Conservation (phyloP, 2,888 invertebrate species). For the Stenoptilia bipunctidactyla region DNA sequence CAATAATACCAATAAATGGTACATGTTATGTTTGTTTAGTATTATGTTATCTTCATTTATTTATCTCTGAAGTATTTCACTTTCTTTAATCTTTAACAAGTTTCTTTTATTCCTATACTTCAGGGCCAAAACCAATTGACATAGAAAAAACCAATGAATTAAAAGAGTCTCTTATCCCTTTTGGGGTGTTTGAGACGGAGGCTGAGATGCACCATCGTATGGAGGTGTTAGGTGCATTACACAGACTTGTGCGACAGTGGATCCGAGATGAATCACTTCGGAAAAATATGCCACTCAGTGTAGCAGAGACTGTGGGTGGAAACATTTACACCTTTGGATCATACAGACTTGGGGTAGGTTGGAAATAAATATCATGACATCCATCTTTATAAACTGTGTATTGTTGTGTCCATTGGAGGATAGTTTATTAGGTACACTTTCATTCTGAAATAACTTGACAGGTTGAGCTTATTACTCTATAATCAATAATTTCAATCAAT, state of each 20-base stretch:
- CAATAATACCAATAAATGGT: no score
- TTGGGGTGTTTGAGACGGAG: constrained; percentile 91
- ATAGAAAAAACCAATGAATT: constrained; percentile 81
- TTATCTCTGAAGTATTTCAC: not conserved
- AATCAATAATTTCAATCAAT: no score
- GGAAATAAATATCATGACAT: not conserved
- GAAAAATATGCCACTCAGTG: constrained; percentile 92
- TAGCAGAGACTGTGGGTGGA: constrained; percentile 93
- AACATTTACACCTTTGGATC: constrained; percentile 99
- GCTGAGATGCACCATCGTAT: constrained; percentile 91
- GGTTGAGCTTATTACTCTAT: no score
- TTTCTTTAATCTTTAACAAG: constrained; percentile 2
- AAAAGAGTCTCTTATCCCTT: constrained; percentile 83
- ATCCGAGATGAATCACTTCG: constrained; percentile 89
- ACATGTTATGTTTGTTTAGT: no score
- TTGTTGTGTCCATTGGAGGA: not conserved
- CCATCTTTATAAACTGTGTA: constrained; percentile 1
- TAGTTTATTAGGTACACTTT: no score
- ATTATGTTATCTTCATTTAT: no score
- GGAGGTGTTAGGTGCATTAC: constrained; percentile 87
- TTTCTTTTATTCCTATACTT: no score
- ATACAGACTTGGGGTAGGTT: constrained; percentile 86
- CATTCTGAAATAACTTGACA: no score
- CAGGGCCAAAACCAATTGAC: constrained; percentile 84
- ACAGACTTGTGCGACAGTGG: constrained; percentile 94